A percentile compares a stretch with the other conserved stretches of the same genome.
Evolutionary conservation across 2,888 invertebrate genomes (phyloP).

Genomic region (Drosophila nr. medialis): DNA sequence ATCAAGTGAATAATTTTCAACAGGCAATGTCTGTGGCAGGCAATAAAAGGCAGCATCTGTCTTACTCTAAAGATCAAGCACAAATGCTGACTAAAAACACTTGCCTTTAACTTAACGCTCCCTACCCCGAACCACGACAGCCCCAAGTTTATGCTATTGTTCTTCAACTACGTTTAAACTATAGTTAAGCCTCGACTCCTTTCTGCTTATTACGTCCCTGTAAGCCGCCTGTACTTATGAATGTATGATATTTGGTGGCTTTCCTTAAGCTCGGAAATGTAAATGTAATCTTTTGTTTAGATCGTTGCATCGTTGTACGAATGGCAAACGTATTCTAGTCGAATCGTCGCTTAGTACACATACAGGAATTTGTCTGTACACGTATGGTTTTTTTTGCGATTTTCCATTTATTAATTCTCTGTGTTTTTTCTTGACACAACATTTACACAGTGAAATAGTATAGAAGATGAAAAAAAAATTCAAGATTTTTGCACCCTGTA

Average conservation of each 20-base stretch:
- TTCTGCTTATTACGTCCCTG: background rate
- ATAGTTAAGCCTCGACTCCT: background rate
- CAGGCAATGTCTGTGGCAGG: constrained; percentile 16
- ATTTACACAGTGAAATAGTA: background rate
- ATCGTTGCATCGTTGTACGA: constrained; percentile 9
- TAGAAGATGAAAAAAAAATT: background rate
- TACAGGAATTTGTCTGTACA: background rate
- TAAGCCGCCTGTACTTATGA: constrained; percentile 3
- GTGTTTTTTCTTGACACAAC: background rate
- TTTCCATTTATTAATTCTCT: background rate
- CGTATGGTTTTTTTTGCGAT: constrained; percentile 1
- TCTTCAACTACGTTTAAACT: constrained; percentile 39
- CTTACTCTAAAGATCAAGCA: constrained; percentile 9
- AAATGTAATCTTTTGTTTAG: constrained; percentile 55
- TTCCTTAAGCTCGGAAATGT: constrained; percentile 34
- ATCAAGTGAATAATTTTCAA: constrained; percentile 14
- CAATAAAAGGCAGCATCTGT: constrained; percentile 27
- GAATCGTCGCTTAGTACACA: background rate
- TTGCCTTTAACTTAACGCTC: constrained; percentile 26
- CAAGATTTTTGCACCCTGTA: background rate
- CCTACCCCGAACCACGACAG: constrained; percentile 1
- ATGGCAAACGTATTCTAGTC: constrained; percentile 2
- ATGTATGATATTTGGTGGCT: constrained; percentile 12
- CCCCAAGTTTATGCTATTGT: constrained; percentile 53
- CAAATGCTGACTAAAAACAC: constrained; percentile 19